These are phyloP conservation scores for Metellina segmentata DNA, from an alignment of 2,888 invertebrate genomes.

Conservation along the genomic window DNA sequence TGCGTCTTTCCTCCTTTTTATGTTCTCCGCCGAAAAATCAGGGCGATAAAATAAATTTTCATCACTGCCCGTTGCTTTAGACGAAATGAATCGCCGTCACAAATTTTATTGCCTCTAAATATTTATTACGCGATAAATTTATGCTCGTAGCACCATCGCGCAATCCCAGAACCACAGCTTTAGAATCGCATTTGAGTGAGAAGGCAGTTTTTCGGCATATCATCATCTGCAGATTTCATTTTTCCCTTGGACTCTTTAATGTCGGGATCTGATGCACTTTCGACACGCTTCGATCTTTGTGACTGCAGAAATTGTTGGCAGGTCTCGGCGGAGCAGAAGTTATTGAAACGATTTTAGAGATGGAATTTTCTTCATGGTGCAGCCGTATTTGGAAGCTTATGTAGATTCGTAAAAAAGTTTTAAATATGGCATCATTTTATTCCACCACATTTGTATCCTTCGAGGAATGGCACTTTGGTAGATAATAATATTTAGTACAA, in stretches of 20 bases:
- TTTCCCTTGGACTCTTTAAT: not conserved
- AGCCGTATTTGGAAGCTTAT: no score
- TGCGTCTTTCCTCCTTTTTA: conserved; percentile 26
- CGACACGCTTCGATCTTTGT: no score
- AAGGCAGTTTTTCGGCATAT: not conserved
- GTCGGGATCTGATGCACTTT: no score
- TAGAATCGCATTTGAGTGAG: not conserved
- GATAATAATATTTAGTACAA: no score
- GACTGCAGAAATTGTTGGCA: no score
- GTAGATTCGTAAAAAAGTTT: no score
- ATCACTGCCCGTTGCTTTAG: conserved; percentile 33
- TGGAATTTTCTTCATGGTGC: no score
- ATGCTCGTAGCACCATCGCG: conserved; percentile 16
- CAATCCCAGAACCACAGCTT: not conserved
- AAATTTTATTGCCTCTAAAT: conserved; percentile 66
- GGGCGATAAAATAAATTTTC: conserved; percentile 66
- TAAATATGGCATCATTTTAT: no score
- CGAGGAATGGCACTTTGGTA: no score
- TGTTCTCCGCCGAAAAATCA: conserved; percentile 27
- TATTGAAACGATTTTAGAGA: no score
- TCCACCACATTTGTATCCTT: no score
- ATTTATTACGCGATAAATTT: conserved; percentile 60
- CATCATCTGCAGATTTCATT: not conserved
- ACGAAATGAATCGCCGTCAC: conserved; percentile 32
- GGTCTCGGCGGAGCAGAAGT: no score